Evolutionary conservation across 1,140 invertebrate genomes (phyloP).

Genomic region (Eubasilissa regina): DNA sequence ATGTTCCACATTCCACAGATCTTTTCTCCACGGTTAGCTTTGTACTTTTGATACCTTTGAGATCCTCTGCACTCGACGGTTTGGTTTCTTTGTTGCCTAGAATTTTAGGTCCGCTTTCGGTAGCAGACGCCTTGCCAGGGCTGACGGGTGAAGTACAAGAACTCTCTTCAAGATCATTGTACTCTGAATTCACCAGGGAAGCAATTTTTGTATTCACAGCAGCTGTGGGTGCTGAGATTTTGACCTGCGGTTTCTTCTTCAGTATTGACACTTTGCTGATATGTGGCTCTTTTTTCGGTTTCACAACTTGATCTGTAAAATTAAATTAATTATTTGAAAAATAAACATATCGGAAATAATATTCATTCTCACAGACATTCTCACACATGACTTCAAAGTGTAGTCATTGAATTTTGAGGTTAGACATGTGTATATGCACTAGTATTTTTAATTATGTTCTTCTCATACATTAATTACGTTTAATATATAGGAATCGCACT

Average conservation of each 20-base stretch:
- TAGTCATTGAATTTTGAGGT: too few species aligned
- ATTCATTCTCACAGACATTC: too few species aligned
- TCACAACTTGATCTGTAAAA: conserved; percentile 64
- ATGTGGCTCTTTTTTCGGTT: conserved; percentile 70
- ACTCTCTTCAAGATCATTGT: conserved; percentile 78
- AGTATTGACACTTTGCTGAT: conserved; percentile 74
- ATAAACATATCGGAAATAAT: too few species aligned
- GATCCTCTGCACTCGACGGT: background rate
- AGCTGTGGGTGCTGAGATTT: conserved; percentile 70
- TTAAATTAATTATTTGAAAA: background rate
- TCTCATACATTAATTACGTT: too few species aligned
- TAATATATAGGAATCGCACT: too few species aligned
- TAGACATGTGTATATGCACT: too few species aligned
- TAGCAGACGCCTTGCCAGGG: conserved; percentile 58
- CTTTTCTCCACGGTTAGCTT: conserved; percentile 54
- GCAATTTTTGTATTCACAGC: conserved; percentile 71
- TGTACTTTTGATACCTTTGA: conserved; percentile 41
- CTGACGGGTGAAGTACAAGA: conserved; percentile 74
- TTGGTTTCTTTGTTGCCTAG: conserved; percentile 20
- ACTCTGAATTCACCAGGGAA: conserved; percentile 75
- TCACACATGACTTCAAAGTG: too few species aligned
- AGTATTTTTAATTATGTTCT: too few species aligned
- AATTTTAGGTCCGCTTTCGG: conserved; percentile 56
- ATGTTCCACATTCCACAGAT: conserved; percentile 36
- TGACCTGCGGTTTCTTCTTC: conserved; percentile 69